Evolutionary conservation across 2,113 vertebrate genomes (phyloP), one percentile per base, ranked within the genome.

Genomic region (Limnothrissa miodon): DNA sequence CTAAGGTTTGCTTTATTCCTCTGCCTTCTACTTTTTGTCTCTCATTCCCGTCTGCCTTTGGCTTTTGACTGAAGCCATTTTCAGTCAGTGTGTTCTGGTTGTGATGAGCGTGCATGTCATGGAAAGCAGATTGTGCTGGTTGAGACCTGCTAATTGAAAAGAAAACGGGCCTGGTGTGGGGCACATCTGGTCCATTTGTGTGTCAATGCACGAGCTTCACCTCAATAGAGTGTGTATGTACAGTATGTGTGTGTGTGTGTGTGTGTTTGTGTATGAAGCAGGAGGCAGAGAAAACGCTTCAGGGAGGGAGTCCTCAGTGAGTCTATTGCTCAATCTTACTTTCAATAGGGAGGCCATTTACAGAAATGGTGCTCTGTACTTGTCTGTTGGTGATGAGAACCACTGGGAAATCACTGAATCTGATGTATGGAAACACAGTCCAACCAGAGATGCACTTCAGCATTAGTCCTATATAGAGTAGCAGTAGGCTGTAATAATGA

Each of bases 61-160:
- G 79, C 80, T 79, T 79, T 87, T 44, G 80, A 81, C 83, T 87
- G 87, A 33, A 36, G 29, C 62, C 62, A 42, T 36, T 70, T 70
- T 36, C 10, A 1, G 29, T 17, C 70, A 78, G 29, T 80, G 80
- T 84, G 85, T 85, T 1, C 11, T 70, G 1, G 21, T 82, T 90
- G 88, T 44, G 74, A 89, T 86, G 83, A 80, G 83, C 87, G 85
- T 80, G 87, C 88, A 90, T 83, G 90, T 90, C 88, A 90, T 87
- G 87, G 86, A 91, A 89, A 86, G 91, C 89, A 90, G 89, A 91
- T 89, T 91, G 89, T 91, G 91, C 89, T 89, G 91, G 92, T 93
- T 92, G 92, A 85, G 79, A 42, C 59, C 59, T 81, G 88, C 91
- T 92, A 92, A 92, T 92, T 93, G 91, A 93, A 93, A 92, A 89